Base-by-base conservation (phyloP, 2,888 invertebrate genomes). In the Xanthia icteritia region DNA sequence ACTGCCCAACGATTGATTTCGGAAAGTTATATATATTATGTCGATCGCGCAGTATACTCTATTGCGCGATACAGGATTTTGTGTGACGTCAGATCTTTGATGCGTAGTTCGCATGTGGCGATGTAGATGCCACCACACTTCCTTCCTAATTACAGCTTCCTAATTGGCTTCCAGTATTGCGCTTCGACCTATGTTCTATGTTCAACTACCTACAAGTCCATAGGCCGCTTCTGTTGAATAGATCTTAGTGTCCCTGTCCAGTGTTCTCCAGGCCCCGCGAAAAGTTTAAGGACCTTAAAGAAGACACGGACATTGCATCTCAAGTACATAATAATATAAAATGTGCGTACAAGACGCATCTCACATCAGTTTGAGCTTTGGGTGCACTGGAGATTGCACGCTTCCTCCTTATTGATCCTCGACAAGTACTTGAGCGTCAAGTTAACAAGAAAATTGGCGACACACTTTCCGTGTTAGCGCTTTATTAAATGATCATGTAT, bases 381-480 rank as follows among this genome's bases (percentile, higher is more conserved):
- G 68, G 71, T 78, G 64, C 71, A 64, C 15, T 68, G 64, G 17
- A 74, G 58, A 86, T 86, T 79, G 74, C 74, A 66, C 15, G 60
- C 48, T 64, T 83, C 86, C 83, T 78, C 48, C 31, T 72, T 56
- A 73, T 86, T 86, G 68, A 78, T 75, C 54, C 15, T 51, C 56
- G 60, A n/a, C 58, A 31, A 72, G 76, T 73, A 67, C 66, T 64
- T 67, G 66, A 77, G 54, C n/a, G 70, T 39, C 61, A 82, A 82
- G 68, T 78, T 85, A 85, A 85, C 36, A 58, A 85, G 86, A 72
- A 74, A 68, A 83, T 86, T 82, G 85, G 73, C 73, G 71, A 69
- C 73, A 71, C 82, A 74, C 73, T 83, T 66, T 31, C 23, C 39
- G 60, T 39, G 56, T 73, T 65, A 51, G 15, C 54, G 54, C 61